Conservation (phyloP, 2,888 invertebrate species). For the Gisinianus flammeolus region DNA sequence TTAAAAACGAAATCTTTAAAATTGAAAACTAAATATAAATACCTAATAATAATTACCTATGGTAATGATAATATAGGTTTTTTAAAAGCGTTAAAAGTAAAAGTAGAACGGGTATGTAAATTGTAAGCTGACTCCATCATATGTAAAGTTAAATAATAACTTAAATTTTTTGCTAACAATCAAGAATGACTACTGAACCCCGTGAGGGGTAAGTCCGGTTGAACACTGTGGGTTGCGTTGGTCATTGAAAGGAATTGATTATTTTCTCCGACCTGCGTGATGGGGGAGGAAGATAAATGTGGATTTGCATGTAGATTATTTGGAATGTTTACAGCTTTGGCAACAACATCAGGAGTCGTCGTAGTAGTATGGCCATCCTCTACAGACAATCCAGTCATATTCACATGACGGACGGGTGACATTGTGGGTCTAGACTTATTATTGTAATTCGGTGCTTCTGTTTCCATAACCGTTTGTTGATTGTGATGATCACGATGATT, state of each 20-base stretch:
- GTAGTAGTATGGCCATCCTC: not conserved
- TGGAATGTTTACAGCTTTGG: not conserved
- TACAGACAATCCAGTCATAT: not conserved
- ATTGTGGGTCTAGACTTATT: not conserved
- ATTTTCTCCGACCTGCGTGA: not conserved
- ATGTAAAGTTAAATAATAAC: no score
- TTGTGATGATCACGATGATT: not conserved
- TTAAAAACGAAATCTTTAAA: no score
- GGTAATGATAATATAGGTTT: no score
- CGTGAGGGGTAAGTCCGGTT: not conserved
- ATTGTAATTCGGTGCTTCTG: not conserved
- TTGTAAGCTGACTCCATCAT: no score
- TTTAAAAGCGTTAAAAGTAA: no score
- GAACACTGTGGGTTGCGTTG: slow-evolving; percentile 7
- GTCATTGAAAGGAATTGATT: slow-evolving; percentile 3
- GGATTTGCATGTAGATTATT: not conserved
- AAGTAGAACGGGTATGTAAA: no score
- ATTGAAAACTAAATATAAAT: no score
- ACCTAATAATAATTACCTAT: no score
- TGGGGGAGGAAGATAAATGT: not conserved
- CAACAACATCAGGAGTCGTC: not conserved
- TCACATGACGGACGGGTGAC: slow-evolving; percentile 2
- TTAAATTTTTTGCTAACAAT: not conserved
- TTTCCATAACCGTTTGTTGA: not conserved
- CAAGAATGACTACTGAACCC: slow-evolving; percentile 9